A percentile compares a stretch with the other conserved stretches of the same genome.
These are phyloP conservation scores for Apus apus DNA, from an alignment of 2,113 vertebrate species.

Conservation along the genomic window DNA sequence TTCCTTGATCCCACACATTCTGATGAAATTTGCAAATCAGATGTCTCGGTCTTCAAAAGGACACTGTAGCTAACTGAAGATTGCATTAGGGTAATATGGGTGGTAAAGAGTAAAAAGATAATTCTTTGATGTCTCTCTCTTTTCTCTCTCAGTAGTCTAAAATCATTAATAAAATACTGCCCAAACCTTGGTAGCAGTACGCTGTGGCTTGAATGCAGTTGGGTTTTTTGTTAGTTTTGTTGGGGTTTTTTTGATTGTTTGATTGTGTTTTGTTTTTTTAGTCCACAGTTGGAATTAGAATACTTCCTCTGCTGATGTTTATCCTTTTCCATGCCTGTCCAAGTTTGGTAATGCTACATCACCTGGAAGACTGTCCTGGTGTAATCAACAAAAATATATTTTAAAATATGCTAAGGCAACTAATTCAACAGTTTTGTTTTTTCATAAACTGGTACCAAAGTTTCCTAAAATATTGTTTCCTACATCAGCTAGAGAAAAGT, in stretches of 20 bases:
- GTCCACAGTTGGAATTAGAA: background rate
- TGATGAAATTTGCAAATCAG: slow-evolving; percentile 31
- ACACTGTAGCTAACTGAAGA: background rate
- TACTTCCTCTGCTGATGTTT: background rate
- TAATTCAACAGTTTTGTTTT: background rate
- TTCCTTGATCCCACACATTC: background rate
- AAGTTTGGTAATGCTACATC: background rate
- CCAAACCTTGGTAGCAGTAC: fast-evolving
- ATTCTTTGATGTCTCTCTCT: background rate
- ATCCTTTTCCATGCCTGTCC: background rate
- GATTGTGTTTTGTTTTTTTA: background rate
- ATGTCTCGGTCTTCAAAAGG: slow-evolving; percentile 27
- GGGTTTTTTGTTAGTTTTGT: background rate
- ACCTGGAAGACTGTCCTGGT: background rate
- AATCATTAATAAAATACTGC: background rate
- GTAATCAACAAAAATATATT: background rate
- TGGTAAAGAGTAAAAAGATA: background rate
- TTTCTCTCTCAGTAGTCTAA: background rate
- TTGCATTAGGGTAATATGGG: background rate
- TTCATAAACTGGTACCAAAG: background rate
- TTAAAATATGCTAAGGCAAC: background rate
- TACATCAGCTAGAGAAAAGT: background rate
- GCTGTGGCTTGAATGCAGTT: background rate
- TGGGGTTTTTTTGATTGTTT: background rate
- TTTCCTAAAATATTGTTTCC: background rate